phyloP scores from a whole-genome alignment of 2,113 vertebrate species.

The Nothoprocta pentlandii region DNA sequence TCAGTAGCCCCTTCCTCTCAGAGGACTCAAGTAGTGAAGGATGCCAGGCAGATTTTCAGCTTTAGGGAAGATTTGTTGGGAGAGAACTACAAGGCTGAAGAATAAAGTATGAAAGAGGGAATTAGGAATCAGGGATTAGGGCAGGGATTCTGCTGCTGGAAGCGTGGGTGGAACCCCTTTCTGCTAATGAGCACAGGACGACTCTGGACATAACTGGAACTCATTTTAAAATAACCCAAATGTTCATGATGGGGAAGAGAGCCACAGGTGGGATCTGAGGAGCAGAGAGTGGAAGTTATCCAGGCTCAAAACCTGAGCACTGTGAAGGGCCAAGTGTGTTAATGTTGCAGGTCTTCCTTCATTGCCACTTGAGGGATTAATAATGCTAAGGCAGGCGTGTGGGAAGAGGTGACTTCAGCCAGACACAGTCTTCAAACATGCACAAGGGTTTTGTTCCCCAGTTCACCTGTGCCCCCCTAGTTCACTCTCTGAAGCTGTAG shows the following conservation, averaged over 20 bases:
- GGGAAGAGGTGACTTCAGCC: background rate
- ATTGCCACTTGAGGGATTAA: background rate
- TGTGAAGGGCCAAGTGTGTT: background rate
- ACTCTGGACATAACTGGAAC: background rate
- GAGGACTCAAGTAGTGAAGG: background rate
- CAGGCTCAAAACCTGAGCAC: background rate
- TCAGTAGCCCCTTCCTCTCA: background rate
- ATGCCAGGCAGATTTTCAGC: background rate
- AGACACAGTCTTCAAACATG: background rate
- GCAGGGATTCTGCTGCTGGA: background rate
- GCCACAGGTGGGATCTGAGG: background rate
- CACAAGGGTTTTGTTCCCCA: background rate
- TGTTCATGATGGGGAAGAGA: background rate
- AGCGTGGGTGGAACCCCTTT: background rate
- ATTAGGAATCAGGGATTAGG: background rate
- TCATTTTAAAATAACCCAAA: background rate
- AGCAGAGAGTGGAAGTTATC: background rate
- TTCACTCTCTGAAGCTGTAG: background rate
- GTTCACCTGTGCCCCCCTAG: rapidly evolving
- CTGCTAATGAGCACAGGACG: background rate
- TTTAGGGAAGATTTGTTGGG: background rate
- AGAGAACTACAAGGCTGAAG: background rate
- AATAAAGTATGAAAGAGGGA: background rate
- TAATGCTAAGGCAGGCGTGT: background rate
- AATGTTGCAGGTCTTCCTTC: background rate